These are phyloP conservation scores for Atractosteus spatula DNA, from an alignment of 2,113 vertebrate species.

Conservation along the genomic window DNA sequence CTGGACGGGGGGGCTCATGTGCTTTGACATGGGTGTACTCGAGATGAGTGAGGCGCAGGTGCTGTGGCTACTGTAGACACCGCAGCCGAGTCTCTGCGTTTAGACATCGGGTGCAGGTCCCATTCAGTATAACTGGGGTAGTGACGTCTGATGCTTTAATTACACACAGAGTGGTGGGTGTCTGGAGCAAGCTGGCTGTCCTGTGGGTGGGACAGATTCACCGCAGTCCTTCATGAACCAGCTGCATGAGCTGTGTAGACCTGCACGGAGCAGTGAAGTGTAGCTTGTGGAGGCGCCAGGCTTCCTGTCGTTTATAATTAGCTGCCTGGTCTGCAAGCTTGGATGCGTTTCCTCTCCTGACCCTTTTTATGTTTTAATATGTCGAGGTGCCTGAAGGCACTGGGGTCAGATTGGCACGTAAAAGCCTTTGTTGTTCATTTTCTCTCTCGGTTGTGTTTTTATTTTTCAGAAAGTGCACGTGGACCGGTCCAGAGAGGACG, in stretches of 20 bases:
- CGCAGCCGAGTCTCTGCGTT: too few relatives aligned
- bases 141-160: too few relatives aligned
- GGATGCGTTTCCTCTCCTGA: background rate
- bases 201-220: too few relatives aligned
- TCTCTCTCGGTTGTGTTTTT: conserved; percentile 28
- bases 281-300: background rate
- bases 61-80: too few relatives aligned
- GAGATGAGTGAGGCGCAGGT: too few relatives aligned
- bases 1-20: too few relatives aligned
- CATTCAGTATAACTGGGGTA: too few relatives aligned
- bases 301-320: background rate
- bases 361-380: background rate
- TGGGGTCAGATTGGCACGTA: background rate
- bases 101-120: too few relatives aligned
- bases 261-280: background rate
- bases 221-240: too few relatives aligned
- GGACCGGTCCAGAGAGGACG: conserved; percentile 74
- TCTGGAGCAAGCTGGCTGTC: too few relatives aligned
- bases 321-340: background rate
- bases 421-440: background rate
- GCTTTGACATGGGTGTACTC: too few relatives aligned
- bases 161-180: too few relatives aligned
- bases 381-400: background rate
- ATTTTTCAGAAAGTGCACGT: conserved; percentile 79
- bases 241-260: background rate